A percentile compares a stretch with the other conserved stretches of the same genome.
These are phyloP conservation scores for Siderastrea siderea DNA, from an alignment of 92 coral and sea anemone species.

Conservation along the genomic window DNA sequence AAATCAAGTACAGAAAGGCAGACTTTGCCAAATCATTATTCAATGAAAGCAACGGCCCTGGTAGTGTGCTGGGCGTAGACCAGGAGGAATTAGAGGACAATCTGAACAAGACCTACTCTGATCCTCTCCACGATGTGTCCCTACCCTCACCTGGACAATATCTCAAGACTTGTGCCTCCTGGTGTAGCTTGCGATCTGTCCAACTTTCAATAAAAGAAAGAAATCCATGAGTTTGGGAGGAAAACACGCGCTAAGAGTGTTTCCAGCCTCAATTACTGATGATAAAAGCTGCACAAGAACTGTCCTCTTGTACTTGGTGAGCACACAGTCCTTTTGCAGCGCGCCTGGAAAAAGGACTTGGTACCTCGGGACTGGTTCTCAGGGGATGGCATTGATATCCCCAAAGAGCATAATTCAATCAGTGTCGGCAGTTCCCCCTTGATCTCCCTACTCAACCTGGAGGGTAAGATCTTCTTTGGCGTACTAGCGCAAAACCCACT, in stretches of 20 bases:
- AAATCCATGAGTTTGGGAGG: background rate
- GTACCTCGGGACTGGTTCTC: background rate
- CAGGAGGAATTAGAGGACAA: too few species aligned
- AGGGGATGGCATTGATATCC: conserved; percentile 17
- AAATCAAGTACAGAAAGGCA: too few species aligned
- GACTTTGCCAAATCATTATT: background rate
- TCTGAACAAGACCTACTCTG: too few species aligned
- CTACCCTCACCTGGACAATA: conserved; percentile 2
- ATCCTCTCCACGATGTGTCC: background rate
- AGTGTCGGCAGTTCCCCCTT: conserved; percentile 8
- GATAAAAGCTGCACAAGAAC: too few species aligned
- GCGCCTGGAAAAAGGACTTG: conserved; percentile 11
- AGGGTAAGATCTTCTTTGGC: conserved; percentile 32
- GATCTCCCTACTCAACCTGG: conserved; percentile 20
- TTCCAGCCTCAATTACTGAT: too few species aligned
- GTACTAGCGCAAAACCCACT: background rate
- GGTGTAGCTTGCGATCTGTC: background rate
- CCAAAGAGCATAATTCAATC: conserved; percentile 25
- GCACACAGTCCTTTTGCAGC: background rate
- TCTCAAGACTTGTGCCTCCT: background rate
- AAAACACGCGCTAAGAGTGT: too few species aligned
- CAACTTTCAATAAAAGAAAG: background rate
- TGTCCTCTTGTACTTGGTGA: too few species aligned
- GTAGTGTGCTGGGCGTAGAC: background rate
- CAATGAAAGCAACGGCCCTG: background rate